Conservation (phyloP, 1,140 invertebrate genomes). For the Platyscapa corneri region DNA sequence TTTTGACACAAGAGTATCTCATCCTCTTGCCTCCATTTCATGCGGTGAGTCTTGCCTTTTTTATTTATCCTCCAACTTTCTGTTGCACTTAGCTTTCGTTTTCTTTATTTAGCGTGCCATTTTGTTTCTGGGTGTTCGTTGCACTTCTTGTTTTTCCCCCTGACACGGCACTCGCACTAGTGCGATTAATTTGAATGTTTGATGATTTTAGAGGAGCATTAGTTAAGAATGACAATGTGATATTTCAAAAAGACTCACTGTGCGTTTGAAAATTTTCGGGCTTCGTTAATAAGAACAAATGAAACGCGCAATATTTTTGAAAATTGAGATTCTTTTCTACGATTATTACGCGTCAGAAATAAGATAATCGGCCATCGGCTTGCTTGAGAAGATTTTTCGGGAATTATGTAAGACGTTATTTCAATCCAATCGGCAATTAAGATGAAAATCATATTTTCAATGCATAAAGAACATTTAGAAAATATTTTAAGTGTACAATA, state of each 20-base stretch:
- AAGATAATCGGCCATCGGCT: neutral
- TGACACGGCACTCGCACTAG: constrained; percentile 22
- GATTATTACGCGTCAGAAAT: neutral
- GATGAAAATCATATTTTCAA: too few relatives aligned
- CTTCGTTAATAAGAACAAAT: constrained; percentile 4
- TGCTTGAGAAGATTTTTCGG: too few relatives aligned
- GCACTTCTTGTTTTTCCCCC: neutral
- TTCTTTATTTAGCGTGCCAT: neutral
- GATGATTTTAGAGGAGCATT: constrained; percentile 49
- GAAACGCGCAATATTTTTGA: neutral
- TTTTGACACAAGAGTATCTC: constrained; percentile 43
- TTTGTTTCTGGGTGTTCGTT: neutral
- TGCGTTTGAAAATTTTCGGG: constrained; percentile 32
- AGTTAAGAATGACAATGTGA: constrained; percentile 23
- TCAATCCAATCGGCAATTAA: too few relatives aligned
- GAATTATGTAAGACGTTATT: too few relatives aligned
- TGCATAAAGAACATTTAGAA: too few relatives aligned
- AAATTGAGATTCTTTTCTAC: constrained; percentile 9
- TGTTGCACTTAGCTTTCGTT: neutral
- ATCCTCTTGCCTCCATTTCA: constrained; percentile 44
- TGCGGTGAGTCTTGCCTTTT: neutral
- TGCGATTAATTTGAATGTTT: constrained; percentile 51
- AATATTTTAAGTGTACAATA: too few relatives aligned
- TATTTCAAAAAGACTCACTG: constrained; percentile 21
- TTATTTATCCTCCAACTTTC: neutral